These are phyloP conservation scores for Perizoma flavofasciatum DNA, from an alignment of 2,888 invertebrate genomes.

Conservation along the genomic window DNA sequence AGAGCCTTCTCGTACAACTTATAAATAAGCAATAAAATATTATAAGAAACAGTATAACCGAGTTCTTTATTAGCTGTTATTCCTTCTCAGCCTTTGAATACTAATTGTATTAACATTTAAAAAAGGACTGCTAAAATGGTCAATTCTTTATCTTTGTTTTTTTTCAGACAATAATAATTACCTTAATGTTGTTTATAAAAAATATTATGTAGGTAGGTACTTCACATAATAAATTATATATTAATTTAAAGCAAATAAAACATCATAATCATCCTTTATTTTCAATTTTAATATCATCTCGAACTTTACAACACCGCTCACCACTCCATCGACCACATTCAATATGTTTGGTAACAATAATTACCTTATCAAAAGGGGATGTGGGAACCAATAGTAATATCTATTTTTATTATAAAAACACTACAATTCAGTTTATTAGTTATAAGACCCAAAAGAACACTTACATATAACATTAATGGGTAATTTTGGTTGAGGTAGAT, in stretches of 20 bases:
- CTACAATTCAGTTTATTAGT: constrained; percentile 75
- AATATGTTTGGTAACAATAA: constrained; percentile 79
- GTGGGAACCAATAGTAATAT: constrained; percentile 71
- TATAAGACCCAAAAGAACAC: constrained; percentile 81
- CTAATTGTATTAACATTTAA: too few relatives aligned
- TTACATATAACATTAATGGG: constrained; percentile 80
- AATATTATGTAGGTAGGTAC: too few relatives aligned
- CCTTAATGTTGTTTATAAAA: too few relatives aligned
- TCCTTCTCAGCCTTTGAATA: neutral
- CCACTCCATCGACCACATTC: constrained; percentile 70
- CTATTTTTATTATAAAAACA: constrained; percentile 71
- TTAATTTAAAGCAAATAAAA: constrained; percentile 49
- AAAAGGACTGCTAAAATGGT: too few relatives aligned
- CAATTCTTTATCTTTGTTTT: too few relatives aligned
- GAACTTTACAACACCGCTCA: constrained; percentile 69
- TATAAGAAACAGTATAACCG: neutral
- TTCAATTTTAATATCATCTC: constrained; percentile 73
- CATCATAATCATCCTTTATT: constrained; percentile 47
- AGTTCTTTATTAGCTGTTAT: constrained; percentile 28
- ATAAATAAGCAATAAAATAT: constrained; percentile 63
- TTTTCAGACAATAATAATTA: too few relatives aligned
- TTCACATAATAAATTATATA: too few relatives aligned
- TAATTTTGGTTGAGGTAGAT: constrained; percentile 83
- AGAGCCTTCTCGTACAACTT: constrained; percentile 87
- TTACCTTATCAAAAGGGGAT: constrained; percentile 81